Base-by-base conservation (phyloP, 2,888 invertebrate species). In the Orchesellides sinensis region DNA sequence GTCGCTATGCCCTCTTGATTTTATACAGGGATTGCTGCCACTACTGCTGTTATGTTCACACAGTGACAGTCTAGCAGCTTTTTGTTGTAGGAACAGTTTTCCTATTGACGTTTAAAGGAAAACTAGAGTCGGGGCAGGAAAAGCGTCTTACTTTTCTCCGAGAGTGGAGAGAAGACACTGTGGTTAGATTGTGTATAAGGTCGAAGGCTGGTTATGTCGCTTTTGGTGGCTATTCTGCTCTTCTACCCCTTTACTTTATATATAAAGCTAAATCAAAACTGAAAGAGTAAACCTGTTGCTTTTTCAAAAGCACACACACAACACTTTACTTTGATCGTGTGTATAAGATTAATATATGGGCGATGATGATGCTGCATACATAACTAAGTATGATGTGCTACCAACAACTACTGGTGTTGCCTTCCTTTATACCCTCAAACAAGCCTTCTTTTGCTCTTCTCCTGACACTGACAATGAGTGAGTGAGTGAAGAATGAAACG, bases 91-190 rank as follows among this genome's bases (percentile, higher is more conserved):
- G 70, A 68, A 17, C 54, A 49, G 25, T 59, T 73, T n/a, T 73
- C 73, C 73, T 73, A 61, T 59, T 72, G 74, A 82, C 72, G 73
- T 83, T 84, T 84, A 63, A 83, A 35, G 79, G 69, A 63, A 84
- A 85, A 85, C 82, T 83, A 83, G 83, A 68, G 83, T 82, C 70
- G 70, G 84, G 70, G 65, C 35, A 83, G 85, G 83, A 85, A 87
- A 85, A 85, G 85, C 84, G 83, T 73, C 83, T 87, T 75, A 84
- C 78, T 85, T 86, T 86, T 86, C 86, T 85, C 86, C 85, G 77
- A 54, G 75, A 61, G 65, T 49, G 68, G 52, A 65, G 69, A 45
- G 75, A 45, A 72, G 59, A 40, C 52, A 61, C 52, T 66, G 61
- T 49, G 40, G 56, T 63, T 70, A 59, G 49, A 70, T 47, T 21